phyloP scores from a whole-genome alignment of 2,113 vertebrate genomes.

The Sitta europaea region DNA sequence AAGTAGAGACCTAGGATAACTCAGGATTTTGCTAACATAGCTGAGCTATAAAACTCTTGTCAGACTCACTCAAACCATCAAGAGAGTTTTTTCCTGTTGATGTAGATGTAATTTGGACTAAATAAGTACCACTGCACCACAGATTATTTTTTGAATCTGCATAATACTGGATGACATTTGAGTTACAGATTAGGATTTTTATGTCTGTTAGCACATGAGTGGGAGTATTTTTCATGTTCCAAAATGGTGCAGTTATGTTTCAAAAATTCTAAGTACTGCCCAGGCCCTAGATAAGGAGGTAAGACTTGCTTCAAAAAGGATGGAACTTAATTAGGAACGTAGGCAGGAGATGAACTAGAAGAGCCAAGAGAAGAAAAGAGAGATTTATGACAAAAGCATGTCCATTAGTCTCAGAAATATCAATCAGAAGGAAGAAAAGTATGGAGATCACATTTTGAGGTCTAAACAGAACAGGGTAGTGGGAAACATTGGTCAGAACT shows the following conservation, averaged over 20 bases:
- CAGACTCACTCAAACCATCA: background rate
- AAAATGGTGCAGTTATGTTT: fast-evolving
- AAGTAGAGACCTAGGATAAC: background rate
- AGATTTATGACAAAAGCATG: background rate
- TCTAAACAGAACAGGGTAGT: background rate
- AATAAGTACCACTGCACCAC: background rate
- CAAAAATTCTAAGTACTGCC: background rate
- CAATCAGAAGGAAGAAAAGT: background rate
- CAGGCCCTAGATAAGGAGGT: background rate
- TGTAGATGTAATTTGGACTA: background rate
- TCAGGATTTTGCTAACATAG: background rate
- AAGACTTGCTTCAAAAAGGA: background rate
- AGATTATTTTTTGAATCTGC: background rate
- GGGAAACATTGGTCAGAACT: background rate
- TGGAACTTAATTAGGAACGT: background rate
- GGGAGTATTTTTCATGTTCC: background rate
- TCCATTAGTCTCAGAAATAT: background rate
- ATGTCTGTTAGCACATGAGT: background rate
- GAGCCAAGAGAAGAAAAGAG: background rate
- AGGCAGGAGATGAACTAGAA: background rate
- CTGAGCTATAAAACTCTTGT: background rate
- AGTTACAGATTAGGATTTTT: background rate
- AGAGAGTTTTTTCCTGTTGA: background rate
- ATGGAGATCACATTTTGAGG: background rate
- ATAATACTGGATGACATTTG: background rate